Evolutionary conservation across 2,797 vertebrate genomes (phyloP), one percentile per base, ranked within the genome.

Genomic region (Poeciliopsis infans): DNA sequence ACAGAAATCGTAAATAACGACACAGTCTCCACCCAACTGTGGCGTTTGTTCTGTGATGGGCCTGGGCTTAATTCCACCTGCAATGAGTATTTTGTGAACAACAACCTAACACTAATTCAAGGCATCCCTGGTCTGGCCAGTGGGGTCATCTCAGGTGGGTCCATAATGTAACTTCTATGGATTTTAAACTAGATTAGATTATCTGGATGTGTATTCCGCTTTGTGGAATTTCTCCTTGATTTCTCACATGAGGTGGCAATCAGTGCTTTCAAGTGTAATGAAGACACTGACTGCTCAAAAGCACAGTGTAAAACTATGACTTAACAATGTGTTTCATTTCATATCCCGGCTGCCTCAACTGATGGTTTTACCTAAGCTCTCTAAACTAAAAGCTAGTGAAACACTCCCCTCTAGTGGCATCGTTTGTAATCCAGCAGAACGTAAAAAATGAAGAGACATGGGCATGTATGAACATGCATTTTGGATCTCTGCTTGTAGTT

Each of bases 51-150:
- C 93, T 99, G 98, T 80, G 86, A 96, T 0, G 88, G 95, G 4
- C 64, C 95, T 0, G 83, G 84, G 1, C 88, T 95, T 72, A 95
- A 95, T 3, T 94, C 96, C 76, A 90, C 95, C 0, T 99, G 98
- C 8, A 94, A 97, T 3, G 94, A 96, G 0, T 99, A 97, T 82
- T 99, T 99, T 5, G 6, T 0, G 1, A 89, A 93, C 77, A 99
- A 99, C 92, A 98, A 98, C 0, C 91, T 97, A 76, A 97, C 96
- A 0, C 79, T 92, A 91, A 84, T 98, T 70, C 97, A 97, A 92
- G 98, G 97, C 72, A 99, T 99, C 90, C 98, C 98, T 0, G 98
- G 98, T 0, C 94, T 98, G 86, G 94, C 90, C 82, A 98, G 97
- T 0, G 94, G 96, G 0, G 96, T 97, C 87, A 93, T 99, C 72